Base-by-base conservation (phyloP, 2,113 vertebrate species). In the Dromiciops gliroides region DNA sequence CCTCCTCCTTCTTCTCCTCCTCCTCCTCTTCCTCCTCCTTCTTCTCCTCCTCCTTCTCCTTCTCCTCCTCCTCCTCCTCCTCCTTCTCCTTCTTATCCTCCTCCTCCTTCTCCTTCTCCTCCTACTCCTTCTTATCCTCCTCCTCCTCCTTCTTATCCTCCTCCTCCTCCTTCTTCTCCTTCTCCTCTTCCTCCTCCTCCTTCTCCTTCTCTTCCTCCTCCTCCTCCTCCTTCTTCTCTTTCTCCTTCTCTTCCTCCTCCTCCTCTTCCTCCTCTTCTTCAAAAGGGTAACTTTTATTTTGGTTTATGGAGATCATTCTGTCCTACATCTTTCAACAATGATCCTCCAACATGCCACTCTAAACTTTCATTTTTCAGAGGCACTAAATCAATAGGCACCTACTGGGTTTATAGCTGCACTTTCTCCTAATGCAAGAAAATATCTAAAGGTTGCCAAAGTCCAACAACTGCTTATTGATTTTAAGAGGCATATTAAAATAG, bases 401-500 rank as follows among this genome's bases (percentile, higher is more conserved):
- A 24, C 49, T 19, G 60, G 89, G 31, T 75, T 91, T 60, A 51
- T 44, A 51, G 83, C 83, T 56, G 56, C 93, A 67, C 52, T 90
- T 56, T 93, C 7, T 94, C 8, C 23, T 52, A 67, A 25, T 67
- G 53, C 50, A 90, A 92, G 89, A 96, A 96, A 93, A 90, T 28
- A 51, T 75, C 19, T 92, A 95, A 93, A 91, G 24, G 93, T 47
- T 95, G 94, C 83, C 83, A 96, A 89, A 28, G 91, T 50, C 88
- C 93, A 56, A 25, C 60, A 89, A 16, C 19, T 96, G 56, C 89
- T 95, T 48, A 94, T 50, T 88, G 96, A 96, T 88, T 97, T 95
- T 97, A 97, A 93, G 91, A 96, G 92, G 95, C 91, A 95, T 48
- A 26, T 97, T 97, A 96, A 97, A 98, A 96, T 88, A 92, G 97